phyloP scores from a whole-genome alignment of 2,888 invertebrate genomes.

The Drosophila pseudotakahashii region DNA sequence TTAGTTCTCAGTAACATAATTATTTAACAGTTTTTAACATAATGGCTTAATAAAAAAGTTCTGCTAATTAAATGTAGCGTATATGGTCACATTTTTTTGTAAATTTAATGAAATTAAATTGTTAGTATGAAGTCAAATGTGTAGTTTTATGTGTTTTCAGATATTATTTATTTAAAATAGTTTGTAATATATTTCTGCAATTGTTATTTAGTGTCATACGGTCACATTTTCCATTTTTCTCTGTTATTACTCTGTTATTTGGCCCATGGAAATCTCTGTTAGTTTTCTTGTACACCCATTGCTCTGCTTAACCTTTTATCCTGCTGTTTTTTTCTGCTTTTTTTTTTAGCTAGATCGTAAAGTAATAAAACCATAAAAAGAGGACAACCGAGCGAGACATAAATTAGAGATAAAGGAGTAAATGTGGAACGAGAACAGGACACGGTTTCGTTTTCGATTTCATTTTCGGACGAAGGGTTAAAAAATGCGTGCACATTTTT shows the following conservation, averaged over 20 bases:
- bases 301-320: slow-evolving; percentile 12
- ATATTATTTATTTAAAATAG: too few species aligned
- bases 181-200: too few species aligned
- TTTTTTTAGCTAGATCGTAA: slow-evolving; percentile 64
- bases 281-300: slow-evolving; percentile 8
- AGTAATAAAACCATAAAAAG: slow-evolving; percentile 75
- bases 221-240: not conserved
- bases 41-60: too few species aligned
- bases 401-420: slow-evolving; percentile 67
- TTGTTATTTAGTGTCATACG: slow-evolving; percentile 1
- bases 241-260: not conserved
- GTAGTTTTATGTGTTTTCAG: too few species aligned
- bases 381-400: slow-evolving; percentile 43
- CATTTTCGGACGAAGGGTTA: slow-evolving; percentile 60
- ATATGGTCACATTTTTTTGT: too few species aligned
- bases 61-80: too few species aligned
- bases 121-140: too few species aligned
- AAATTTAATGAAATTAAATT: too few species aligned
- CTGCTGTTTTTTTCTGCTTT: slow-evolving; percentile 12
- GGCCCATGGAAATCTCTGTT: slow-evolving; percentile 9
- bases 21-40: too few species aligned
- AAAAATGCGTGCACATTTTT: slow-evolving; percentile 60
- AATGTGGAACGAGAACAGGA: slow-evolving; percentile 65
- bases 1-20: too few species aligned
- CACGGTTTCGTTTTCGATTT: slow-evolving; percentile 32